Percentiles rank a stretch among this genome's conserved stretches.
phyloP scores from a whole-genome alignment of 2,888 invertebrate species.

The Crocallis elinguaria region DNA sequence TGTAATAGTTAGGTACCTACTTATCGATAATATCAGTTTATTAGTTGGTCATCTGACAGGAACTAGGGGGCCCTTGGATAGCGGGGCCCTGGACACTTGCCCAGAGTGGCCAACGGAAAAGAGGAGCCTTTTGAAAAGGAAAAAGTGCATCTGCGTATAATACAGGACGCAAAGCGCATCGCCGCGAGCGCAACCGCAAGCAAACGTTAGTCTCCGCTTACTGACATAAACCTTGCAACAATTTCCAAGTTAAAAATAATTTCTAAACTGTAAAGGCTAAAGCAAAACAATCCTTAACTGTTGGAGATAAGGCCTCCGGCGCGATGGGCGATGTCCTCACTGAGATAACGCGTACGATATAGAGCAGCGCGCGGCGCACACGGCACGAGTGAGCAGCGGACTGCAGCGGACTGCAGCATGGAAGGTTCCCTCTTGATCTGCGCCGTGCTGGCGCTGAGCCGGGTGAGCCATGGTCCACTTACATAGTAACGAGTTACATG shows the following conservation, averaged over 20 bases:
- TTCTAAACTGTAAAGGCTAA: neutral
- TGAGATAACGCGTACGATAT: conserved; percentile 41
- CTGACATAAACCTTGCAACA: neutral
- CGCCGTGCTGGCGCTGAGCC: conserved; percentile 17
- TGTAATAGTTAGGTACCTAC: too few relatives aligned
- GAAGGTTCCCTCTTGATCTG: conserved; percentile 12
- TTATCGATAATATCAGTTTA: too few relatives aligned
- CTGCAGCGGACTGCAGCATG: conserved; percentile 25
- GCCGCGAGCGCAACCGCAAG: too few relatives aligned
- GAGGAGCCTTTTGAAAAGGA: too few relatives aligned
- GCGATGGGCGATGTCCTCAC: neutral
- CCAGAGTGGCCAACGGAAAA: too few relatives aligned
- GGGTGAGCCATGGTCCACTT: conserved; percentile 4
- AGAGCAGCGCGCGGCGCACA: conserved; percentile 23
- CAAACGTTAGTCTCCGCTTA: neutral
- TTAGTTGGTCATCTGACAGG: too few relatives aligned
- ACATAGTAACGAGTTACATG: neutral
- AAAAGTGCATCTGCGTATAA: too few relatives aligned
- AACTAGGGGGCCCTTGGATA: too few relatives aligned
- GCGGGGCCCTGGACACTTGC: too few relatives aligned
- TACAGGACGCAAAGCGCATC: too few relatives aligned
- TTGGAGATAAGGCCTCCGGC: conserved; percentile 1
- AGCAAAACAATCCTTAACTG: neutral
- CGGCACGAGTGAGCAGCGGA: neutral
- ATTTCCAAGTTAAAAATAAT: too few relatives aligned